A percentile compares a stretch with the other conserved stretches of the same genome.
Evolutionary conservation across 2,888 invertebrate genomes (phyloP).

Genomic region (Tipula vernalis): DNA sequence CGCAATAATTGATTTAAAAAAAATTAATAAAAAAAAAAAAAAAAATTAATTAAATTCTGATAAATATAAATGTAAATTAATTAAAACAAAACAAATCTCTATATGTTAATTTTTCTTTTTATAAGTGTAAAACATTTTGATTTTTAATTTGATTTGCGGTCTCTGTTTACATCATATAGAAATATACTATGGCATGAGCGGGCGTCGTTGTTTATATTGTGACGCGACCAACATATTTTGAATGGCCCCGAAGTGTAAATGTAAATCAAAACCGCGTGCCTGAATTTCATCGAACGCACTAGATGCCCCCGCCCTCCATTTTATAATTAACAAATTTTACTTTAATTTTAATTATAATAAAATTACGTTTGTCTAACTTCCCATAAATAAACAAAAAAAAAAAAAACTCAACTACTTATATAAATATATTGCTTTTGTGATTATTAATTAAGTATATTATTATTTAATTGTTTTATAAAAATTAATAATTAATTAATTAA

Average conservation of each 20-base stretch:
- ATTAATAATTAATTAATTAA: neutral
- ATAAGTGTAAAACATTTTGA: neutral
- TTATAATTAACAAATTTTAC: neutral
- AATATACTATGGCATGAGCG: neutral
- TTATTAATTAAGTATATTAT: neutral
- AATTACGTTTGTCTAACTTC: neutral
- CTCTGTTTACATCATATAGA: neutral
- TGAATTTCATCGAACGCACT: neutral
- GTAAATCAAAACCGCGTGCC: neutral
- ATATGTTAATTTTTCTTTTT: neutral
- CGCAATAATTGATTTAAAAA: slow-evolving; percentile 16
- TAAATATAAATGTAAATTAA: slow-evolving; percentile 8
- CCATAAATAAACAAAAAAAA: neutral
- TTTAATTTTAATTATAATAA: neutral
- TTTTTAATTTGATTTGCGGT: neutral
- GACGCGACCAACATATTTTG: neutral
- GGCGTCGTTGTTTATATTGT: neutral
- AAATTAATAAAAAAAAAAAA: neutral
- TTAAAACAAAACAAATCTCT: neutral
- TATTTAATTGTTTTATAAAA: neutral
- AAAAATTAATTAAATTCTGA: neutral
- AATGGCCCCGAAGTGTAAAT: neutral
- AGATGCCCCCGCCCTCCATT: neutral
- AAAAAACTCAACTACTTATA: neutral
- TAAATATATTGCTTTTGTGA: neutral